phyloP scores from a whole-genome alignment of 2,888 invertebrate species.

The Dicycla oo region DNA sequence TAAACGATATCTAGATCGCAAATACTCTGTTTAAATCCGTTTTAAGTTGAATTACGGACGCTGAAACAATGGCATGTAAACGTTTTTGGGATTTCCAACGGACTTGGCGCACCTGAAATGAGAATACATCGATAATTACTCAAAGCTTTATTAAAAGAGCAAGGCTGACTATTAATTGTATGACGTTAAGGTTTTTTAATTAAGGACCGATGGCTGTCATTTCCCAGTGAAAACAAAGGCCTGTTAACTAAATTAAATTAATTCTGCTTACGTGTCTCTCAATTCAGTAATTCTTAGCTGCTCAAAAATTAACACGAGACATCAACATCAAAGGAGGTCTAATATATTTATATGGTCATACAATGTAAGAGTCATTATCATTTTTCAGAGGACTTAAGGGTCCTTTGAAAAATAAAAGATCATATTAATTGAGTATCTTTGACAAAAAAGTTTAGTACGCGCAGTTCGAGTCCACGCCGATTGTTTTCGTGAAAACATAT shows the following conservation, averaged over 20 bases:
- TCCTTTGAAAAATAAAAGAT: not conserved
- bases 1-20: slow-evolving; percentile 81
- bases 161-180: slow-evolving; percentile 19
- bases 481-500: too few relatives aligned
- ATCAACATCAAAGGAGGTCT: not conserved
- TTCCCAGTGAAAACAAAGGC: slow-evolving; percentile 18
- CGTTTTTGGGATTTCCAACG: slow-evolving; percentile 44
- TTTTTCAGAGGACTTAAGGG: not conserved
- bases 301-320: slow-evolving; percentile 2
- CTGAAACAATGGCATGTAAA: slow-evolving; percentile 60
- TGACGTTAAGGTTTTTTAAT: slow-evolving; percentile 28
- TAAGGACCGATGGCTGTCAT: not conserved
- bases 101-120: slow-evolving; percentile 23
- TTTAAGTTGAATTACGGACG: slow-evolving; percentile 67
- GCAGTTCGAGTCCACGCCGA: too few relatives aligned
- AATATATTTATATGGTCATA: not conserved
- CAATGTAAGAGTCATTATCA: slow-evolving; percentile 3
- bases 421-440: slow-evolving; percentile 13
- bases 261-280: slow-evolving; percentile 8
- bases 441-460: too few relatives aligned
- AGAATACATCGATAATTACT: slow-evolving; percentile 34
- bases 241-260: slow-evolving; percentile 10
- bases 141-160: slow-evolving; percentile 32
- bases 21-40: slow-evolving; percentile 73
- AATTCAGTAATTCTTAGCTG: not conserved